Base-by-base conservation (phyloP, 2,888 invertebrate species). In the Melinaea marsaeus region DNA sequence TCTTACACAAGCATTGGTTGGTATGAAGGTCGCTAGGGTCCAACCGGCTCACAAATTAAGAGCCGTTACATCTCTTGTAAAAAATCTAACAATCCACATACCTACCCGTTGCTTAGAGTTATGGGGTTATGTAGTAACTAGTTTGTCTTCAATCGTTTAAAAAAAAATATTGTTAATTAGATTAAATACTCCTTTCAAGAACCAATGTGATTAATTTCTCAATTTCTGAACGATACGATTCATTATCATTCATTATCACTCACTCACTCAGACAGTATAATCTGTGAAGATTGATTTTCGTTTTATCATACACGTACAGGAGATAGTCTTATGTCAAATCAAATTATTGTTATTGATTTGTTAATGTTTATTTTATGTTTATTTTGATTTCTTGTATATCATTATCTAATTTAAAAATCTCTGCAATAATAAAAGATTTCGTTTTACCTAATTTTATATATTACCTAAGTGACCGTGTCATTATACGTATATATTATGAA, bases 11-110 rank as follows among this genome's bases (percentile, higher is more conserved):
- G 42, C 42, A 42, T 9, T 9, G 7, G 4, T 9, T 13, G 13
- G 13, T 48, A 48, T 48, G 48, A 13, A 48, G 48, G 48, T n/a
- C 48, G 48, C 6, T 13, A 4, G 48, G 51, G 32, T 51, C 11
- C 57, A 54, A 54, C 46, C 60, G 69, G 63, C 66, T 63, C 63
- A 66, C 69, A 67, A 71, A 71, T 67, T 69, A 62, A 66, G 48
- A 13, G 58, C 72, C 73, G 73, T 72, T 74, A 72, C 70, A 72
- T 70, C 69, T 55, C 61, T 65, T 48, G 68, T 65, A 63, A 71
- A 69, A 71, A 72, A 58, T 42, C 7, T 65, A 63, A 63, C 61
- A 64, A 63, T 63, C 62, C 63, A 60, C 59, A 60, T 55, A 45
- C n/a, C 55, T 57, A 63, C 51, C 6, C 51, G 51, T 51, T 22